A percentile compares a stretch with the other conserved stretches of the same genome.
Conservation (phyloP, 2,113 vertebrate genomes). For the Oreochromis niloticus region DNA sequence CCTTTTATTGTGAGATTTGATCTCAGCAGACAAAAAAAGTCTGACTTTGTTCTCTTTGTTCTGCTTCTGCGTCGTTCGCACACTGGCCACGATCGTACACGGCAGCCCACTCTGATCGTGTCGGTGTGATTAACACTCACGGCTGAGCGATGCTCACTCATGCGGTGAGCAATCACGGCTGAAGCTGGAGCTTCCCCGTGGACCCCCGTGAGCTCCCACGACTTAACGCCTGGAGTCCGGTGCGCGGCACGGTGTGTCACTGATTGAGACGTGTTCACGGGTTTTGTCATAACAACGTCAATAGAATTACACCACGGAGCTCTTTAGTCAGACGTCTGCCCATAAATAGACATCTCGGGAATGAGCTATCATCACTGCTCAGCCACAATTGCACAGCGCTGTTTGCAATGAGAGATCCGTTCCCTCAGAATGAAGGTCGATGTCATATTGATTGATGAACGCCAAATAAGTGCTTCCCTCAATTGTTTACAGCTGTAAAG, state of each 20-base stretch:
- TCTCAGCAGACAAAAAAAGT: constrained; percentile 8
- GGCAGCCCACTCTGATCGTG: neutral
- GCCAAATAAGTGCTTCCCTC: constrained; percentile 20
- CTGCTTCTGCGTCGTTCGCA: neutral
- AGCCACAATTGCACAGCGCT: neutral
- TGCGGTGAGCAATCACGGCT: constrained; percentile 14
- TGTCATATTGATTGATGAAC: constrained; percentile 32
- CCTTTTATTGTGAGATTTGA: constrained; percentile 50
- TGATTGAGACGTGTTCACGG: neutral
- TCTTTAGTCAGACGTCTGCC: neutral
- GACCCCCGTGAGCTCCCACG: neutral
- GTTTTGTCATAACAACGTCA: neutral
- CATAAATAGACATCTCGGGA: neutral
- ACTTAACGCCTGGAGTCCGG: neutral
- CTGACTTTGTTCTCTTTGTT: neutral
- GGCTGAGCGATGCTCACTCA: neutral
- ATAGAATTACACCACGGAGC: neutral
- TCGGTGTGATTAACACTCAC: neutral
- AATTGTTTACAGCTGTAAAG: constrained; percentile 22
- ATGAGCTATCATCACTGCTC: neutral
- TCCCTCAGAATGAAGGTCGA: constrained; percentile 17
- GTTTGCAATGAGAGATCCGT: neutral
- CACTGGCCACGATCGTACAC: neutral
- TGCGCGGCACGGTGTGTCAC: neutral
- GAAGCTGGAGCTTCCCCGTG: neutral